A percentile compares a stretch with the other conserved stretches of the same genome.
phyloP scores from a whole-genome alignment of 2,113 vertebrate genomes.

The Butorides virescens region DNA sequence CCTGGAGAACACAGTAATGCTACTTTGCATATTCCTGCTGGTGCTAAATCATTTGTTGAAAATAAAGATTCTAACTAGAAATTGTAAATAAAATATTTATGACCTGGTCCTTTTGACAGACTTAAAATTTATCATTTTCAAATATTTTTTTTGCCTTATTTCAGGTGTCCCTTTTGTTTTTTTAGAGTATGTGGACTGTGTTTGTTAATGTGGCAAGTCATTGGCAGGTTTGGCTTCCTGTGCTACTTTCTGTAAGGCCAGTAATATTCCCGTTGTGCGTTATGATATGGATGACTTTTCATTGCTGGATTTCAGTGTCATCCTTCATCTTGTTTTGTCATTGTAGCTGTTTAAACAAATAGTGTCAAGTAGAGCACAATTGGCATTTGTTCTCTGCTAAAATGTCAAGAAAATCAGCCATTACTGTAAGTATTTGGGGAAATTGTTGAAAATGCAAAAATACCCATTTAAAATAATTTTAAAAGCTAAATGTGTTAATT shows the following conservation, averaged over 20 bases:
- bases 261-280: not conserved
- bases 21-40: slow-evolving; percentile 39
- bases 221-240: not conserved
- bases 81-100: slow-evolving; percentile 43
- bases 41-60: slow-evolving; percentile 42
- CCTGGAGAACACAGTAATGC: not conserved
- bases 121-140: not conserved
- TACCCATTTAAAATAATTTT: not conserved
- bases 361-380: not conserved
- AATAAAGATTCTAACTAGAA: slow-evolving; percentile 14
- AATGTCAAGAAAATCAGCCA: not conserved
- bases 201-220: not conserved
- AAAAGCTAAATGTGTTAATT: not conserved
- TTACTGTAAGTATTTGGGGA: not conserved
- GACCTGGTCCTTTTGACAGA: slow-evolving; percentile 34
- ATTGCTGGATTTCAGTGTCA: not conserved
- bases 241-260: slow-evolving; percentile 9
- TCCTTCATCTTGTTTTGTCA: not conserved
- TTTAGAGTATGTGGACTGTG: not conserved
- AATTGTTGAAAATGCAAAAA: not conserved
- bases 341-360: not conserved
- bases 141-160: not conserved
- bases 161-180: not conserved
- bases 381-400: not conserved
- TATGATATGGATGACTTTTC: not conserved